Conservation (phyloP, 2,797 vertebrate species). For the Sardinella longiceps region DNA sequence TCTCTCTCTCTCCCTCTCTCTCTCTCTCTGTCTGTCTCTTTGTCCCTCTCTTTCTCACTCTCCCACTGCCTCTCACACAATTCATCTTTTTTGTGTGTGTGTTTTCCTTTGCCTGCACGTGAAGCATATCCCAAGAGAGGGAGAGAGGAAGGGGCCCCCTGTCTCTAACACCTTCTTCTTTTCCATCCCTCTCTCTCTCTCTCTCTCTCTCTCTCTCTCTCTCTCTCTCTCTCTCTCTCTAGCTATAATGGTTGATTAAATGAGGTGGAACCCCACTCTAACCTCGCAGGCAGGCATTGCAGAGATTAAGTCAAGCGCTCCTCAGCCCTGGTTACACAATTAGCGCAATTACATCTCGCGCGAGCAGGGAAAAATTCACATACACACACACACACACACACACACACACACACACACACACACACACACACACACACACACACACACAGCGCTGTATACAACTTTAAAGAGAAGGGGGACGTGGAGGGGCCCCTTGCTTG, state of each 20-base stretch:
- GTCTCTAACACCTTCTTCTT: background rate
- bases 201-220: slow-evolving; percentile 29
- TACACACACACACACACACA: no score
- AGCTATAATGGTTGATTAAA: background rate
- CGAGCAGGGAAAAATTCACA: slow-evolving; percentile 7
- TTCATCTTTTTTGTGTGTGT: slow-evolving; percentile 30
- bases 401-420: no score
- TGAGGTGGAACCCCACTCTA: background rate
- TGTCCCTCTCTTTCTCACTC: background rate
- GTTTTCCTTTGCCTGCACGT: background rate
- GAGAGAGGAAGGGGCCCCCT: slow-evolving; percentile 14
- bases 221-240: slow-evolving; percentile 43
- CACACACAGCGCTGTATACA: background rate
- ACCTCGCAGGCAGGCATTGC: background rate
- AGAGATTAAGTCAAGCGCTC: slow-evolving; percentile 23
- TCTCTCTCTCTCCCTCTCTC: background rate
- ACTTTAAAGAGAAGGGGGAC: slow-evolving; percentile 15
- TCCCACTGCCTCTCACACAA: background rate
- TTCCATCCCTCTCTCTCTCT: slow-evolving; percentile 34
- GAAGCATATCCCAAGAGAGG: background rate
- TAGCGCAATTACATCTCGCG: slow-evolving; percentile 39
- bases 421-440: no score
- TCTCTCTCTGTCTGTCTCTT: background rate
- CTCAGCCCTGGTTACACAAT: slow-evolving; percentile 30
- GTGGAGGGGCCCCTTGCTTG: slow-evolving; percentile 24